Conservation (phyloP, 1,140 invertebrate species). For the Procambarus clarkii region DNA sequence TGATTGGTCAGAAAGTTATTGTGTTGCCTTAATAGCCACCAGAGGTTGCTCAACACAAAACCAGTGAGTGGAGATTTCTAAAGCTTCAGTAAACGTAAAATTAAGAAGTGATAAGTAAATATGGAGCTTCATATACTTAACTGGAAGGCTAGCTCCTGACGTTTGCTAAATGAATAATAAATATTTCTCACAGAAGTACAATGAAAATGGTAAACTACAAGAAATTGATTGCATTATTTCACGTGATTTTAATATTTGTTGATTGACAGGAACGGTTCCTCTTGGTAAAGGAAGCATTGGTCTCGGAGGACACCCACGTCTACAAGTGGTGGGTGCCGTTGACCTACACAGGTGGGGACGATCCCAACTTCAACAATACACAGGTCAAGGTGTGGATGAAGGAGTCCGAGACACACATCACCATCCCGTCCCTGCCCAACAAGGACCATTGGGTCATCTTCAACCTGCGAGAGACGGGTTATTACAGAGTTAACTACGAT, state of each 20-base stretch:
- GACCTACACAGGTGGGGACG: conserved; percentile 53
- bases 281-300: conserved; percentile 33
- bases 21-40: no score
- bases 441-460: conserved; percentile 70
- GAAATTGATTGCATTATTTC: no score
- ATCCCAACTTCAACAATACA: conserved; percentile 51
- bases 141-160: no score
- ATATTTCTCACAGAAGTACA: no score
- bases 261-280: conserved; percentile 65
- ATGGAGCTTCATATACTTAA: no score
- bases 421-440: conserved; percentile 38
- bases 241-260: neutral
- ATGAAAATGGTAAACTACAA: no score
- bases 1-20: no score
- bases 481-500: conserved; percentile 80
- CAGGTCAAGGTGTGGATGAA: conserved; percentile 68
- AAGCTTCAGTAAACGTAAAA: no score
- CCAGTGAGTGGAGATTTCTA: no score
- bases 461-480: conserved; percentile 73
- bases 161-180: no score
- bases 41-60: no score
- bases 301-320: conserved; percentile 39
- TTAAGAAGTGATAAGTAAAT: no score
- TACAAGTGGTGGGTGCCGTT: conserved; percentile 72
- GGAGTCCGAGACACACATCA: conserved; percentile 43